A percentile compares a stretch with the other conserved stretches of the same genome.
Evolutionary conservation across 2,888 invertebrate genomes (phyloP).

Genomic region (Pterostichus madidus): DNA sequence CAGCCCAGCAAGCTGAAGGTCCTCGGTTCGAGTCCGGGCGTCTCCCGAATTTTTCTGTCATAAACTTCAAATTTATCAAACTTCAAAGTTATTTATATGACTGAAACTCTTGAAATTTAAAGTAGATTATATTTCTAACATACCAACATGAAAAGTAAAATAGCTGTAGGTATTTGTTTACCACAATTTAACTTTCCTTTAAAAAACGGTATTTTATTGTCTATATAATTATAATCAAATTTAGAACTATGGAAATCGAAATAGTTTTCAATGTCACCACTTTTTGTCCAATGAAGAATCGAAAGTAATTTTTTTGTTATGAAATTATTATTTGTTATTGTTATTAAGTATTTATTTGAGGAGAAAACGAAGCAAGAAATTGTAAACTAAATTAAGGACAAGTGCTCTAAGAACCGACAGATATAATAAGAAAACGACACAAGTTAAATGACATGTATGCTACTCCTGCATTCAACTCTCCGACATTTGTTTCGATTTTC

Average conservation of each 20-base stretch:
- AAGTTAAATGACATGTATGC: neutral
- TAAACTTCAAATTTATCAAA: too few species aligned
- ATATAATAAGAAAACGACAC: neutral
- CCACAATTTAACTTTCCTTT: neutral
- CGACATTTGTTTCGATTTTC: conserved; percentile 9
- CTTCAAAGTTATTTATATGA: too few species aligned
- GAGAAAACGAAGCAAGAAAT: conserved; percentile 36
- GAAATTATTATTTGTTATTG: conserved; percentile 28
- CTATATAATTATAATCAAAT: conserved; percentile 22
- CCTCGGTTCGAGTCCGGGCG: too few species aligned
- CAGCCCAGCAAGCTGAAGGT: too few species aligned
- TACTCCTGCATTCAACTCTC: conserved; percentile 21
- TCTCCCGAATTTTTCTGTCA: too few species aligned
- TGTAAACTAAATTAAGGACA: conserved; percentile 32
- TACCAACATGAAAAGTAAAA: too few species aligned
- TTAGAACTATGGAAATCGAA: neutral
- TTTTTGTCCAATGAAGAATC: conserved; percentile 16
- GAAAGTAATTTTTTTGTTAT: conserved; percentile 22
- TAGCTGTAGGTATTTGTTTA: neutral
- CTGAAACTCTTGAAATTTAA: too few species aligned
- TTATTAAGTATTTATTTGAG: conserved; percentile 1
- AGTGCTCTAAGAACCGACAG: conserved; percentile 10
- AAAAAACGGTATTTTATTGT: neutral
- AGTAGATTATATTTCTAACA: too few species aligned
- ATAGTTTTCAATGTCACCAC: conserved; percentile 15